Base-by-base conservation (phyloP, 2,888 invertebrate genomes). In the Synanthedon myopaeformis region DNA sequence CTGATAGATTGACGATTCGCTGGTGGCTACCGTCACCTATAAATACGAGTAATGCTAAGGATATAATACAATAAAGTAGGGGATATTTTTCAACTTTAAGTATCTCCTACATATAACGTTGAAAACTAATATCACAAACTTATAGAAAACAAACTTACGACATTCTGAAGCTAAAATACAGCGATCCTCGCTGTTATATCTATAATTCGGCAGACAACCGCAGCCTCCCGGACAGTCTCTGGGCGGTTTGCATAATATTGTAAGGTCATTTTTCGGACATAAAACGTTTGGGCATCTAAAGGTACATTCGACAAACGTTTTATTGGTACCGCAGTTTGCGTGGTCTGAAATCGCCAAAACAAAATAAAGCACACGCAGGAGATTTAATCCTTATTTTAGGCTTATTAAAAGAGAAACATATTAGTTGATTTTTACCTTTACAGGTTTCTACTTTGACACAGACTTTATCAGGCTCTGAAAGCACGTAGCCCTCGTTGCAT, bases 141-240 rank as follows among this genome's bases (percentile, higher is more conserved):
- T 35, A 35, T 8, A 35, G 2, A 6, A 8, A 35, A 10, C 3
- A 35, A 10, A 57, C 59, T 58, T 58, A 59, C 59, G 59, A 54
- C 59, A 59, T 3, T 58, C 56, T 41, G 51, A 35, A 45, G 53
- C 48, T 42, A 54, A 42, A 41, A 58, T 55, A 45, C 59, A 59
- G 3, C 55, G 35, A 41, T 51, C 56, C 5, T 51, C 42, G 11
- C 51, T 48, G 41, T 56, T 48, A 35, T 52, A 53, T 12, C 41
- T 56, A 17, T 58, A 58, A 12, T 53, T 54, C 10, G 49, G 51
- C 41, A 54, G 54, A 45, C 59, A 59, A 8, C 57, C 57, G 51
- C 59, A 59, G 3, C 57, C 57, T n/a, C 57, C 57, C 4, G 55
- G 51, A 14, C 57, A 57, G 28, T 53, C 53, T 41, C 55, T 53